Conservation (phyloP, 2,113 vertebrate genomes). For the Zapus hudsonius region DNA sequence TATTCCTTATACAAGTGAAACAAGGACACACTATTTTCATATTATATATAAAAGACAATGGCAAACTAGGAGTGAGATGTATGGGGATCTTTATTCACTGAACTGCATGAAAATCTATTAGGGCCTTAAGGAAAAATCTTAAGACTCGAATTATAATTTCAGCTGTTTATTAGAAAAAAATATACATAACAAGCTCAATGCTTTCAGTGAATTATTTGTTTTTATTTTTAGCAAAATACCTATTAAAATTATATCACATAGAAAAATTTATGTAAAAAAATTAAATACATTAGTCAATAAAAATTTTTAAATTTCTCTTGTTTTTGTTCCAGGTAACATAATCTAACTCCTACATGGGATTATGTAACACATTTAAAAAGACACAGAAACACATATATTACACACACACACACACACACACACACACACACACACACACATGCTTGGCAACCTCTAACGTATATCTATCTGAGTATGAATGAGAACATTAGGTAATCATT, state of each 20-base stretch:
- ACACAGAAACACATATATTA: neutral
- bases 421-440: neutral
- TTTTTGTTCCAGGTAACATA: no score
- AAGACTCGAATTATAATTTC: neutral
- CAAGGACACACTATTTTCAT: neutral
- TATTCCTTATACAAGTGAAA: constrained; percentile 24
- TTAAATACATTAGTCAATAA: neutral
- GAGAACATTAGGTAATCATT: neutral
- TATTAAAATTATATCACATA: neutral
- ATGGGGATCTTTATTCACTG: neutral
- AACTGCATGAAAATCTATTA: neutral
- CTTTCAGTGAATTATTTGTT: neutral
- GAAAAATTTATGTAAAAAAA: neutral
- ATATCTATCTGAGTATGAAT: neutral
- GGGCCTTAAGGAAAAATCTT: neutral
- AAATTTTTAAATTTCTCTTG: neutral
- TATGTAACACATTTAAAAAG: neutral
- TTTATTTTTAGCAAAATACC: neutral
- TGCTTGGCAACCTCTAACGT: neutral
- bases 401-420: neutral
- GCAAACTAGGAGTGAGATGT: neutral
- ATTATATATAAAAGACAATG: neutral
- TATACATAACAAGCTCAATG: neutral
- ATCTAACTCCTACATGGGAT: neutral
- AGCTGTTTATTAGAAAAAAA: neutral